Conservation (phyloP, 2,113 vertebrate species). For the Perca fluviatilis region DNA sequence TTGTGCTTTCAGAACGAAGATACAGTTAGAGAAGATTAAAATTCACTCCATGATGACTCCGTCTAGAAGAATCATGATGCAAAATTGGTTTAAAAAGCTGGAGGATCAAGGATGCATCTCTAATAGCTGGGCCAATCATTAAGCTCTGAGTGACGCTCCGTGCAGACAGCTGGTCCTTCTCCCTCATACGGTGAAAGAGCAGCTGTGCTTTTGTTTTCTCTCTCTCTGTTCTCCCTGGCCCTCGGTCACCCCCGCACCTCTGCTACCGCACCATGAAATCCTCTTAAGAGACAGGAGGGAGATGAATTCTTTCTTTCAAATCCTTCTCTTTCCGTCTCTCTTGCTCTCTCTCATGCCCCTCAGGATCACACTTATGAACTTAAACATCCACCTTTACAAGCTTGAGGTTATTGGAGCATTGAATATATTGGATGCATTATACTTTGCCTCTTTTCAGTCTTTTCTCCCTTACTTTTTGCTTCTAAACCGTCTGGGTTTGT, state of each 20-base stretch:
- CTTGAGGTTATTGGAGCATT: conserved; percentile 28
- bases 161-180: conserved; percentile 67
- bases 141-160: conserved; percentile 34
- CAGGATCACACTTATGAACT: conserved; percentile 9
- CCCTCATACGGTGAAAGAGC: conserved; percentile 64
- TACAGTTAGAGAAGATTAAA: neutral
- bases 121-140: conserved; percentile 35
- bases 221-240: conserved; percentile 39
- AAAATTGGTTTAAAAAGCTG: neutral
- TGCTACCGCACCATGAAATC: conserved; percentile 79
- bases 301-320: conserved; percentile 17
- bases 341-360: conserved; percentile 37
- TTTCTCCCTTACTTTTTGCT: conserved; percentile 6
- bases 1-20: neutral
- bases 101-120: conserved; percentile 35
- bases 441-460: conserved; percentile 12
- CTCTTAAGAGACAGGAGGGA: conserved; percentile 68
- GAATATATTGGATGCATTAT: neutral
- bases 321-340: conserved; percentile 10
- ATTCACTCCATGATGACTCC: neutral
- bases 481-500: conserved; percentile 24
- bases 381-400: conserved; percentile 36
- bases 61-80: neutral
- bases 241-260: conserved; percentile 61
- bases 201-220: conserved; percentile 82